Percentiles rank a stretch among this genome's conserved stretches.
Evolutionary conservation across 2,888 invertebrate species (phyloP).

Genomic region (Napeogenes sylphis): DNA sequence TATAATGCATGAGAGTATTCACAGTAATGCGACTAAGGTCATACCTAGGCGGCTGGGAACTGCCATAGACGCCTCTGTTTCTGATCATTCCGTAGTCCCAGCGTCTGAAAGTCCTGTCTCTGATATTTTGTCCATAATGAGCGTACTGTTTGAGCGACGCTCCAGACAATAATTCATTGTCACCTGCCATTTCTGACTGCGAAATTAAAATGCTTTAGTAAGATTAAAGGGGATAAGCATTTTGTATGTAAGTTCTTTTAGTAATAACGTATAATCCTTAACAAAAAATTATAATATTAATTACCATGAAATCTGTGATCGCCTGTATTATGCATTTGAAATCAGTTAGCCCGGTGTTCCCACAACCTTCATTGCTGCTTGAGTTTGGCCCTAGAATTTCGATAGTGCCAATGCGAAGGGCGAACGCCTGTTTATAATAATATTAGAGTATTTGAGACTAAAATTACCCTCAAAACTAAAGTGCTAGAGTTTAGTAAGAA

Average conservation of each 20-base stretch:
- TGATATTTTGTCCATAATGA: constrained; percentile 81
- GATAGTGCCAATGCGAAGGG: constrained; percentile 15
- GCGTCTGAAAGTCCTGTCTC: constrained; percentile 60
- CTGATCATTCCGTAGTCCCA: constrained; percentile 64
- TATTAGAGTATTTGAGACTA: too few species aligned
- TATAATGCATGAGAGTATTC: constrained; percentile 34
- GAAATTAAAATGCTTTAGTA: constrained; percentile 14
- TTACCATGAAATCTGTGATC: constrained; percentile 17
- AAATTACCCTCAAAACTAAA: too few species aligned
- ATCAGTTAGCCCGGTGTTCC: background rate
- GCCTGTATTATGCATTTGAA: constrained; percentile 9
- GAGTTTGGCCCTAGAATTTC: constrained; percentile 20
- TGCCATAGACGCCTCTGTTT: constrained; percentile 69
- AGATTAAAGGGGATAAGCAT: background rate
- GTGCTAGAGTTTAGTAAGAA: too few species aligned
- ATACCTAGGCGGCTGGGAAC: constrained; percentile 69
- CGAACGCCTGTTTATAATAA: constrained; percentile 11
- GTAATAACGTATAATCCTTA: too few species aligned
- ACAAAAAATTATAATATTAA: background rate
- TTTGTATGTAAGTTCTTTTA: background rate
- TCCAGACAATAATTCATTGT: constrained; percentile 79
- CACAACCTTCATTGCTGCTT: constrained; percentile 7
- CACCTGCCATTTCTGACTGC: constrained; percentile 78
- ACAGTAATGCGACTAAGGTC: constrained; percentile 58
- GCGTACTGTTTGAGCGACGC: constrained; percentile 80